phyloP scores from a whole-genome alignment of 2,888 invertebrate species.

The Plutella xylostella region DNA sequence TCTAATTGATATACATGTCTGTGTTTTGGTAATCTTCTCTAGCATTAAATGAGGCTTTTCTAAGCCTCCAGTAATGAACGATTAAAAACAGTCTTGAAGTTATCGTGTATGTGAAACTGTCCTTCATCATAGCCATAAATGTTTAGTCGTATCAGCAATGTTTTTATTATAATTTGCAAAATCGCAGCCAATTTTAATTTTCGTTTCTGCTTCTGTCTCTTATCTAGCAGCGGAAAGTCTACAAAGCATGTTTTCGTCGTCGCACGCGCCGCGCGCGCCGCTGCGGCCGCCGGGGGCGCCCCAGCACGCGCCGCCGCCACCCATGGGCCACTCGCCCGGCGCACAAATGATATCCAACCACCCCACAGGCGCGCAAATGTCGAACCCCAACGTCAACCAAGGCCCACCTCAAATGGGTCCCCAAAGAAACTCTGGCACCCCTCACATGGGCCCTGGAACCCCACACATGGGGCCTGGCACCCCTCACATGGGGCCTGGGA shows the following conservation, averaged over 20 bases:
- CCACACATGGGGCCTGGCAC: conserved; percentile 40
- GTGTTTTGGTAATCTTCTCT: too few species aligned
- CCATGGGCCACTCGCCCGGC: conserved; percentile 34
- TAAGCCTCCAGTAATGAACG: too few species aligned
- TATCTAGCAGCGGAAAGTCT: conserved; percentile 21
- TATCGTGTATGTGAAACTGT: too few species aligned
- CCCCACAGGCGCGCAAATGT: conserved; percentile 18
- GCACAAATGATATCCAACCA: conserved; percentile 21
- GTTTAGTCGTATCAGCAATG: too few species aligned
- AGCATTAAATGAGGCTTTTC: too few species aligned
- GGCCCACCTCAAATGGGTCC: conserved; percentile 37
- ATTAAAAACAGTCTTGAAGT: too few species aligned
- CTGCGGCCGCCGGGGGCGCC: conserved; percentile 45
- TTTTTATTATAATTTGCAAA: too few species aligned
- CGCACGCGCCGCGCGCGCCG: conserved; percentile 46
- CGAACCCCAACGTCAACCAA: conserved; percentile 40
- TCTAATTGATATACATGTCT: too few species aligned
- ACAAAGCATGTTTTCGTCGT: conserved; percentile 56
- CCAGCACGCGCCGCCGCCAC: conserved; percentile 25
- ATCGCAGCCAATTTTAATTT: too few species aligned
- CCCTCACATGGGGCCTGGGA: conserved; percentile 37
- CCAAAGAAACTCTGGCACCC: conserved; percentile 21
- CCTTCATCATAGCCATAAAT: too few species aligned
- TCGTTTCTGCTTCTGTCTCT: neutral
- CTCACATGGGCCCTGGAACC: conserved; percentile 34